Evolutionary conservation across 2,888 invertebrate species (phyloP), one percentile per base, ranked within the genome.

Genomic region (Hermodice carunculata): DNA sequence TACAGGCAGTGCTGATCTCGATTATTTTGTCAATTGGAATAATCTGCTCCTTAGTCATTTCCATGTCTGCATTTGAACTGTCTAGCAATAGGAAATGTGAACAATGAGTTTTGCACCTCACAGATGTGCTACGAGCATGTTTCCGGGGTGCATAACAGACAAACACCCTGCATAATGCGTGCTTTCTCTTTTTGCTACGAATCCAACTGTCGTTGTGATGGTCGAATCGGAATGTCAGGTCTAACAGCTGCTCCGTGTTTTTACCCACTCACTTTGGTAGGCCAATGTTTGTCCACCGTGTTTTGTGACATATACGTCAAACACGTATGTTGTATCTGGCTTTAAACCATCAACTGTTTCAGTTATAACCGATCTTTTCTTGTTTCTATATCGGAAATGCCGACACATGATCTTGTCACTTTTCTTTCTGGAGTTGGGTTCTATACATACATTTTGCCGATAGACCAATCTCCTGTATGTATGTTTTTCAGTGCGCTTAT

Each of bases 331-430:
- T 1, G 78, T 81, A 31, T 69, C 75, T 2, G 80, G 77, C 34
- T 74, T 74, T 44, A 85, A 70, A 17, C 79, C 79, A 32, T 73
- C 75, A 3, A 85, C 75, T 5, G 75, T 78, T 54, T 80, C 76
- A 40, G 78, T 81, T 49, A 82, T 72, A n/a, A 81, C 77, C 3
- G 70, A 60, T 34, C 65, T 61, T 6, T 54, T 60, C 28, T 43
- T 48, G 61, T 70, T 66, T 26, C 61, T 57, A 28, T 62, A 56
- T 6, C 69, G 69, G 65, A 70, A 74, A 8, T 48, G 69, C 64
- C 43, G 44, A 60, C 77, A 77, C 29, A 67, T 32, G 24, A 76
- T 68, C 44, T 61, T 72, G 32, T 74, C 73, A 8, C 32, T 59
- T 19, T 56, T 63, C 52, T 70, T 66, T 19, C 73, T 70, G 17